Percentiles rank a stretch among this genome's conserved stretches.
Conservation (phyloP, 2,797 vertebrate genomes). For the Sebastes nivosus region DNA sequence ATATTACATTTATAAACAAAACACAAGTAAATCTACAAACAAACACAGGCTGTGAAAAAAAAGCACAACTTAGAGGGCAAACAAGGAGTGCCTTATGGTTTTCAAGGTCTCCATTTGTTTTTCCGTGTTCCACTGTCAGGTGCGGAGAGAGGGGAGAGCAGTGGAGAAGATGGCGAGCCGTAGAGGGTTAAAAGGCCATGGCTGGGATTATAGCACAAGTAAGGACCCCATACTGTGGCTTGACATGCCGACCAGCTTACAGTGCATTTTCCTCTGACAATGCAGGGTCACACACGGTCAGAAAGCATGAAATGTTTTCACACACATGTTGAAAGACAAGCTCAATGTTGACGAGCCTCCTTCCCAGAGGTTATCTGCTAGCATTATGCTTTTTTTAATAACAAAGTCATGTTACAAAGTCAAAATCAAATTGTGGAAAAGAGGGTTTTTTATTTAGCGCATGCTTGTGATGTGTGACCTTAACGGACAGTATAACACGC, state of each 20-base stretch:
- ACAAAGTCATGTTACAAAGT: constrained; percentile 67
- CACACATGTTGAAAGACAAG: constrained; percentile 70
- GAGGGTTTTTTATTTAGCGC: background rate
- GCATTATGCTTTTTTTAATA: constrained; percentile 19
- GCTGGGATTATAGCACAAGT: constrained; percentile 81
- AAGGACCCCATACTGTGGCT: constrained; percentile 79
- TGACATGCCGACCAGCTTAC: constrained; percentile 82
- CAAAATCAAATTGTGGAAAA: constrained; percentile 35
- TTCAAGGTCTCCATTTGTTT: constrained; percentile 85
- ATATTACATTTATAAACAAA: constrained; percentile 54
- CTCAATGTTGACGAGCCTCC: constrained; percentile 33
- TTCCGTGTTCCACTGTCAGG: constrained; percentile 80
- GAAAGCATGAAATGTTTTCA: constrained; percentile 75
- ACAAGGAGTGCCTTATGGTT: constrained; percentile 81
- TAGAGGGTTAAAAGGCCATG: constrained; percentile 79
- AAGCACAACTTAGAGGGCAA: constrained; percentile 73
- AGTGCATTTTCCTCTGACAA: constrained; percentile 82
- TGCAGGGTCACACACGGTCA: constrained; percentile 76
- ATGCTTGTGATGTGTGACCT: constrained; percentile 33
- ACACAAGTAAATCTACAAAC: constrained; percentile 54
- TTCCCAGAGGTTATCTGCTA: constrained; percentile 61
- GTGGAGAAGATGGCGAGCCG: constrained; percentile 63
- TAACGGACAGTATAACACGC: background rate
- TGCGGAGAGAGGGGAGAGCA: constrained; percentile 54
- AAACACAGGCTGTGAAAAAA: constrained; percentile 46